These are phyloP conservation scores for Zaprionus capensis DNA, from an alignment of 1,140 invertebrate species.

Conservation along the genomic window DNA sequence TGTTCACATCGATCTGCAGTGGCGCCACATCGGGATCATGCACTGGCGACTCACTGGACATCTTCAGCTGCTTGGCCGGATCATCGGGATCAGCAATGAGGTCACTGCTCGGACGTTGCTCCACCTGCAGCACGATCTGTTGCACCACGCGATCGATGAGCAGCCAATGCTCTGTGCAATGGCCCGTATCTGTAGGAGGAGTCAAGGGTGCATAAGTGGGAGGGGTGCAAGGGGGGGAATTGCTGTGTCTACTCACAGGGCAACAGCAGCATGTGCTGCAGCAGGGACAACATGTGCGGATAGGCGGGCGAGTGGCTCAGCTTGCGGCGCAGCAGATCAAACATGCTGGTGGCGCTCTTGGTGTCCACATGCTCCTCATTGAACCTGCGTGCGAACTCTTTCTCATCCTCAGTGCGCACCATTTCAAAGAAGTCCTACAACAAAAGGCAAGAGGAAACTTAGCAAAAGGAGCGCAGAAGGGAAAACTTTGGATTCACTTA, in stretches of 20 bases:
- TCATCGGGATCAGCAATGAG: slow-evolving; percentile 75
- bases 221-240: neutral
- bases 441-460: neutral
- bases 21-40: slow-evolving; percentile 93
- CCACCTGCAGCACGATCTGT: slow-evolving; percentile 95
- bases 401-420: slow-evolving; percentile 98
- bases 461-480: neutral
- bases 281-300: slow-evolving; percentile 95
- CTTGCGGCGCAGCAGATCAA: slow-evolving; percentile 95
- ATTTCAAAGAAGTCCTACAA: slow-evolving; percentile 97
- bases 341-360: slow-evolving; percentile 97
- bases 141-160: slow-evolving; percentile 98
- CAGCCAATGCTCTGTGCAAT: slow-evolving; percentile 95
- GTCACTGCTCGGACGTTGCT: slow-evolving; percentile 83
- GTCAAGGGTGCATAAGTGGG: slow-evolving; percentile 46
- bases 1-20: slow-evolving; percentile 95
- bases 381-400: slow-evolving; percentile 95
- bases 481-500: slow-evolving; percentile 32
- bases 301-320: slow-evolving; percentile 96
- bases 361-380: slow-evolving; percentile 97
- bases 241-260: slow-evolving; percentile 89
- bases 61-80: slow-evolving; percentile 60
- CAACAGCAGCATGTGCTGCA: slow-evolving; percentile 95
- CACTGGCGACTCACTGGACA: slow-evolving; percentile 60
- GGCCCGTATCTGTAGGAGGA: slow-evolving; percentile 88